Percentiles rank a stretch among this genome's conserved stretches.
Conservation (phyloP, 2,888 invertebrate genomes). For the Zygothrica quintamaculata region DNA sequence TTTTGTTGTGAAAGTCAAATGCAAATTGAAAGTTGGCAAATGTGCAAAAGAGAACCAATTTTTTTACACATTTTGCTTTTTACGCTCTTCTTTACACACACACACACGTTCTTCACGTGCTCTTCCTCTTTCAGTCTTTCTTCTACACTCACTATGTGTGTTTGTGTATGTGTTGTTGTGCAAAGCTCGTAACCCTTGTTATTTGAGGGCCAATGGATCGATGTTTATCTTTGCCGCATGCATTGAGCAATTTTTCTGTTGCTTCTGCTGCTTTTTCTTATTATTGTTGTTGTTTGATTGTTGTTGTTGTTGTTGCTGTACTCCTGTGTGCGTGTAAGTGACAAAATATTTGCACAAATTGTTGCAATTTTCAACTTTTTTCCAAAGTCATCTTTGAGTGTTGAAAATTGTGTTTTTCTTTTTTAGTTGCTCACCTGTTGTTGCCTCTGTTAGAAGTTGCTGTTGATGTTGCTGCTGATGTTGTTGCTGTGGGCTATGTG, state of each 20-base stretch:
- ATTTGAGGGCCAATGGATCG: neutral
- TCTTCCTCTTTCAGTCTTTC: neutral
- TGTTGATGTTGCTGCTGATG: constrained; percentile 49
- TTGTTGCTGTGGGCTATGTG: constrained; percentile 52
- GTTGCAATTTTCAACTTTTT: constrained; percentile 10
- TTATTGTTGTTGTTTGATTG: constrained; percentile 4
- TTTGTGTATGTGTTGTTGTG: too few relatives aligned
- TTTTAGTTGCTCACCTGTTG: constrained; percentile 65
- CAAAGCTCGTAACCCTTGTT: neutral
- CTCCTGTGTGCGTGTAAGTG: constrained; percentile 8
- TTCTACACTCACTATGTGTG: neutral
- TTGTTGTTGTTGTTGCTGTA: constrained; percentile 15
- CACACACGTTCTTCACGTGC: neutral
- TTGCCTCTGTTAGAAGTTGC: constrained; percentile 41
- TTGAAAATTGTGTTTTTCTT: constrained; percentile 1
- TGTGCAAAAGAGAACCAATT: constrained; percentile 54
- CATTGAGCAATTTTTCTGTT: constrained; percentile 11
- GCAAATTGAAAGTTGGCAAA: constrained; percentile 77
- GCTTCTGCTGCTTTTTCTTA: constrained; percentile 7
- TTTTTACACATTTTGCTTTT: neutral
- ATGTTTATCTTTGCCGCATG: neutral
- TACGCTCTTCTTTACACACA: neutral
- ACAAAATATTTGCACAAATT: constrained; percentile 50
- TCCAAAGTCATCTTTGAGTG: constrained; percentile 29
- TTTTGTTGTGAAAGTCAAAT: constrained; percentile 54